Base-by-base conservation (phyloP, 92 coral and sea anemone genomes). In the Zoanthus sociatus region DNA sequence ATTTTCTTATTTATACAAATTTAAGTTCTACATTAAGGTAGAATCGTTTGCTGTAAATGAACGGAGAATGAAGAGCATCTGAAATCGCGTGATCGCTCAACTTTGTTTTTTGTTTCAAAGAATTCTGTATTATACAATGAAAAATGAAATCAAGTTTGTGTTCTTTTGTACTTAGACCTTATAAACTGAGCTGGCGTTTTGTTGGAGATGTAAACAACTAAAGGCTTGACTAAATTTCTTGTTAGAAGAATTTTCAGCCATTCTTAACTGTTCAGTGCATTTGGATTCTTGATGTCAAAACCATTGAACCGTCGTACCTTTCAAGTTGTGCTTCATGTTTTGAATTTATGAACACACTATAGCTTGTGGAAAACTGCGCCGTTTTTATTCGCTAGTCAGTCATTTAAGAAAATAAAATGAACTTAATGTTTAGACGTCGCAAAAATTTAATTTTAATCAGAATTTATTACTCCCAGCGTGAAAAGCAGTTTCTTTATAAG, bases 401-500 rank as follows among this genome's bases (percentile, higher is more conserved):
- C 46, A 33, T 13, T 31, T 15, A 12, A 8, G 56, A 44, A 81
- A 81, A 81, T 71, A 42, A 78, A 64, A 44, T 64, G 44, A 63
- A 18, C 15, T 55, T 66, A 13, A n/a, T 81, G 85, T 81, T 81
- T 64, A 81, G 60, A 81, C 60, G 44, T 64, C 74, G 58, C 74
- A 44, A 11, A 66, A 47, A 81, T 81, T 81, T 81, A 46, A 64
- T 44, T 64, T 66, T 66, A 81, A 81, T 81, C 74, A 20, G 20
- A 47, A 46, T 64, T 81, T 71, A 81, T 81, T 81, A 46, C 73
- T 51, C 85, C 42, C 85, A 81, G 74, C 75, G 18, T 66, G 85
- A 81, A 79, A 81, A 44, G 85, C 64, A 81, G 73, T 81, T 45
- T 79, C 73, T 61, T 61, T 79, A 73, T 79, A 45, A 68, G 61